Evolutionary conservation across 1,140 invertebrate genomes (phyloP), one percentile per base, ranked within the genome.

Genomic region (Tachypleus tridentatus): DNA sequence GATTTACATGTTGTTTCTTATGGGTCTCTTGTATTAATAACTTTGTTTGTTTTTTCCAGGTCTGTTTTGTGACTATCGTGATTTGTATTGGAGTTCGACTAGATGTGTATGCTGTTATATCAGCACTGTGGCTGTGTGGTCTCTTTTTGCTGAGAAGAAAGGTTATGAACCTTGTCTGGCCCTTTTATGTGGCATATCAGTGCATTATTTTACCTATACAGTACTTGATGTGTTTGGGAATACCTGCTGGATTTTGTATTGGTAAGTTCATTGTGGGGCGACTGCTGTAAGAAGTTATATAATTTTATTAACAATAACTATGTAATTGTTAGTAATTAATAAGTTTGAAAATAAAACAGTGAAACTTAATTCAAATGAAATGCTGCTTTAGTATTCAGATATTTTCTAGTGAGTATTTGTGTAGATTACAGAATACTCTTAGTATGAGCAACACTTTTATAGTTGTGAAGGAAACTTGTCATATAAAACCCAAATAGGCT

Each of bases 71-170:
- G 29, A 29, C 29, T 29, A 29, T 29, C 29, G 29, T 29, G 29
- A 29, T 29, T 29, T 29, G 29, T 29, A 29, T 29, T 29, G 29
- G 29, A 29, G 29, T 29, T 29, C 29, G 29, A 58, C 85, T 97
- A 77, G 96, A 99, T 76, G 80, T 91, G 59, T 89, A 91, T 72
- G 91, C 93, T 0, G 82, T 95, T 0, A 72, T 95, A 0, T 97
- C 97, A 76, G 83, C 87, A 3, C 69, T 90, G 3, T 93, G 93
- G 86, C 79, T 98, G 10, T 81, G 88, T 4, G 75, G 86, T n/a
- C 78, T 98, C 50, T 85, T 92, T 72, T 79, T 85, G 2, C 74
- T 88, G 8, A 81, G 71, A 61, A 80, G 95, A 51, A 77, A 78
- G 8, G 80, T 78, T 4, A 79, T 87, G 9, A 81, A 85, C 3